These are phyloP conservation scores for Andrena marginata DNA, from an alignment of 2,888 invertebrate species.

Conservation along the genomic window DNA sequence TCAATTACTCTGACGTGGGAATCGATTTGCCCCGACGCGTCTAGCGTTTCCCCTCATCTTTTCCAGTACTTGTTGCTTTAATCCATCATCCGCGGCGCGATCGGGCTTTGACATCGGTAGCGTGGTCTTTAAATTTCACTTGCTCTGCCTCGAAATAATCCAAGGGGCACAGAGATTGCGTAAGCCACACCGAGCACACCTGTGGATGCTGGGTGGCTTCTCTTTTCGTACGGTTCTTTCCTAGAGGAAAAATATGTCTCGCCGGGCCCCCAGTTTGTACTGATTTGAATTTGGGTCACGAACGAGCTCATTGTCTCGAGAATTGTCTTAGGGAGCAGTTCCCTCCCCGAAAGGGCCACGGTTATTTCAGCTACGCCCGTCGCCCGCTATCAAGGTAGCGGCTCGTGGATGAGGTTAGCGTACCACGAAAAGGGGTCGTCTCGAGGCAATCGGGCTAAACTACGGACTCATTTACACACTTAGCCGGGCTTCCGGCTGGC, in stretches of 20 bases:
- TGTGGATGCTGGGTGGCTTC: slow-evolving; percentile 30
- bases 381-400: slow-evolving; percentile 60
- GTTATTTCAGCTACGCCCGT: slow-evolving; percentile 66
- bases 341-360: slow-evolving; percentile 62
- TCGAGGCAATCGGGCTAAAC: slow-evolving; percentile 83
- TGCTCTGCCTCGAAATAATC: background rate
- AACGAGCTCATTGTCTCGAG: slow-evolving; percentile 66
- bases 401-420: slow-evolving; percentile 73
- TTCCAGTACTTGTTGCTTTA: background rate
- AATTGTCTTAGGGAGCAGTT: slow-evolving; percentile 69
- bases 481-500: slow-evolving; percentile 76
- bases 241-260: slow-evolving; percentile 32
- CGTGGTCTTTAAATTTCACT: background rate
- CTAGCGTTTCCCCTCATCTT: background rate
- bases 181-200: slow-evolving; percentile 12
- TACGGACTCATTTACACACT: slow-evolving; percentile 84
- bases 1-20: slow-evolving; percentile 32
- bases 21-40: slow-evolving; percentile 1
- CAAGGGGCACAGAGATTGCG: background rate
- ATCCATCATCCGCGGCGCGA: slow-evolving; percentile 16
- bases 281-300: slow-evolving; percentile 70
- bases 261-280: slow-evolving; percentile 50
- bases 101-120: background rate
- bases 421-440: slow-evolving; percentile 79
- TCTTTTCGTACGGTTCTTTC: background rate